phyloP scores from a whole-genome alignment of 1,140 invertebrate genomes.

The Neelides sp. region DNA sequence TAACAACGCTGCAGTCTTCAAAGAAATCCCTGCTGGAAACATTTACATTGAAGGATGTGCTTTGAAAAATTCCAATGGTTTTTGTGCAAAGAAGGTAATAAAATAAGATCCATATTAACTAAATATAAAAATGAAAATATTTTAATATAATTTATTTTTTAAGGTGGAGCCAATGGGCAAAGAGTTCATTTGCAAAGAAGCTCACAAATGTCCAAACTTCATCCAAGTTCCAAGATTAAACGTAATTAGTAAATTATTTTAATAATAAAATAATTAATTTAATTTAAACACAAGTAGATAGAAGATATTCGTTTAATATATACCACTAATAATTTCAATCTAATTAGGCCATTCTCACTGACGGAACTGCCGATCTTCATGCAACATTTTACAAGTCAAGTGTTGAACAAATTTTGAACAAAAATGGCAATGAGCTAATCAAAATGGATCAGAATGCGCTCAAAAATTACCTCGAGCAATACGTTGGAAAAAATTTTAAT shows the following conservation, averaged over 20 bases:
- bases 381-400: slow-evolving; percentile 10
- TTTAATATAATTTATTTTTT: not conserved
- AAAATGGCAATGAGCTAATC: slow-evolving; percentile 6
- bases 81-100: slow-evolving; percentile 17
- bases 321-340: not conserved
- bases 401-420: slow-evolving; percentile 17
- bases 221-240: slow-evolving; percentile 14
- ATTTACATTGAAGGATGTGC: slow-evolving; percentile 19
- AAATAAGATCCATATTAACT: not conserved
- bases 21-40: slow-evolving; percentile 13
- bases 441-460: slow-evolving; percentile 11
- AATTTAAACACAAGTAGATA: not conserved
- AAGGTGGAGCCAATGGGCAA: slow-evolving; percentile 18
- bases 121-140: not conserved
- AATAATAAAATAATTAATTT: not conserved
- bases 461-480: slow-evolving; percentile 10
- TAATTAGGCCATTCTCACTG: slow-evolving; percentile 16
- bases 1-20: slow-evolving; percentile 10
- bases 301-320: not conserved
- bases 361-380: slow-evolving; percentile 18
- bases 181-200: slow-evolving; percentile 18
- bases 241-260: slow-evolving; percentile 1
- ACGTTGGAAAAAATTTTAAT: slow-evolving; percentile 13
- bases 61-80: slow-evolving; percentile 8
- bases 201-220: slow-evolving; percentile 15